Conservation (phyloP, 1,140 invertebrate genomes). For the Bombus sibiricus region DNA sequence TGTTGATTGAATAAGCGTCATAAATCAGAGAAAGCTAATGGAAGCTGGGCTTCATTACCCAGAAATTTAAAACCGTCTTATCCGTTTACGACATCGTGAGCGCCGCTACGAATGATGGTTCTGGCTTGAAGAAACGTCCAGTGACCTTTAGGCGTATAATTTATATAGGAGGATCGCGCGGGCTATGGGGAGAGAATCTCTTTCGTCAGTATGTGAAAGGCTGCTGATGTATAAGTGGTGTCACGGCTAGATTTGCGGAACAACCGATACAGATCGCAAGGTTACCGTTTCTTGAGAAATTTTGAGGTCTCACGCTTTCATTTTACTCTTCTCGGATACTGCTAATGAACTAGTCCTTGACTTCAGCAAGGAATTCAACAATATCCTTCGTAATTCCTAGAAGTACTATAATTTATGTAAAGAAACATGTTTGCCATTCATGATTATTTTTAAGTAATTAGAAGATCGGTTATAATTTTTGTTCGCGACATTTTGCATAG, state of each 20-base stretch:
- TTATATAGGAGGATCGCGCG: slow-evolving; percentile 67
- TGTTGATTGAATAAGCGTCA: neutral
- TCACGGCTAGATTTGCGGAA: slow-evolving; percentile 17
- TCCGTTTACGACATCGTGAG: slow-evolving; percentile 40
- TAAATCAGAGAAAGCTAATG: slow-evolving; percentile 16
- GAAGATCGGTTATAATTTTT: neutral
- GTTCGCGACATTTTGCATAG: neutral
- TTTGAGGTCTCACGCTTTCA: slow-evolving; percentile 18
- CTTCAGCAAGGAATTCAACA: neutral
- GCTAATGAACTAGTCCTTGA: neutral
- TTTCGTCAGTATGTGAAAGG: slow-evolving; percentile 65
- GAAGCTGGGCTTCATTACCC: slow-evolving; percentile 4
- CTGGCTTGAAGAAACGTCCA: slow-evolving; percentile 65
- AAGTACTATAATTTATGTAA: neutral
- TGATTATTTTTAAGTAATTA: neutral
- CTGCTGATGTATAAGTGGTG: slow-evolving; percentile 38
- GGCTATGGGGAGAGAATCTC: slow-evolving; percentile 33
- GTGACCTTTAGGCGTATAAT: slow-evolving; percentile 74
- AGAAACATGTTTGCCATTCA: neutral
- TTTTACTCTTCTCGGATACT: too few species aligned
- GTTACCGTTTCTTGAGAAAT: slow-evolving; percentile 36
- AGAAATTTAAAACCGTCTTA: slow-evolving; percentile 50
- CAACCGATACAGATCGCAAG: slow-evolving; percentile 52
- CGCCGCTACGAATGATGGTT: slow-evolving; percentile 57
- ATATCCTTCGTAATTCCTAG: neutral